Base-by-base conservation (phyloP, 2,888 invertebrate species). In the Deroplatys truncata region DNA sequence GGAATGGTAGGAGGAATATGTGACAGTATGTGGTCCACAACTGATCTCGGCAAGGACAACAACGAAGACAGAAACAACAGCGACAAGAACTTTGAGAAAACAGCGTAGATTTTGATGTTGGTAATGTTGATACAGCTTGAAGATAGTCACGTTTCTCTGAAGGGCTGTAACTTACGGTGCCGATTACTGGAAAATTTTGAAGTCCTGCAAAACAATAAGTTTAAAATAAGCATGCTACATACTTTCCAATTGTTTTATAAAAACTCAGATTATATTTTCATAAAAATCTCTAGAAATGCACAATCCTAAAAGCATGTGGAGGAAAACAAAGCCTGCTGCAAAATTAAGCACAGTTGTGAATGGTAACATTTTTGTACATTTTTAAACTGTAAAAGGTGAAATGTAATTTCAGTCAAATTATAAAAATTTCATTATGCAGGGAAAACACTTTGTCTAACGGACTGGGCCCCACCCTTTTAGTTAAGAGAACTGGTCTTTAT, bases 171-270 rank as follows among this genome's bases (percentile, higher is more conserved):
- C 96, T 98, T 98, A 96, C 98, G 97, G 96, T 98, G 98, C 96
- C 98, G 98, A 96, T 98, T 98, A 96, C 98, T 97, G 96, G 97
- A 97, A 97, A 97, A 98, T 97, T 98, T 98, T 96, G 97, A 97
- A 96, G 97, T 97, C 97, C 97, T 97, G 94, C 92, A 94, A 94
- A 91, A 92, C 10, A 91, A 92, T 43, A 43, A 88, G 91, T 91
- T 89, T 92, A 92, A 93, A 89, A 92, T 31, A 84, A 8, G 28
- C 31, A 28, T 84, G 5, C 8, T 84, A 28, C 5, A 20, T 20
- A 56, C 56, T 16, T 56, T 49, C 15, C 8, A 49, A 49, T 2
- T 56, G 56, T 56, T 16, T 16, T 56, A 56, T 56, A 16, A 16
- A 56, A 20, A 15, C 16, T 72, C 20, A 10, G 7, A 13, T 2